These are phyloP conservation scores for Calycopis cecrops DNA, from an alignment of 1,140 invertebrate species.

Conservation along the genomic window DNA sequence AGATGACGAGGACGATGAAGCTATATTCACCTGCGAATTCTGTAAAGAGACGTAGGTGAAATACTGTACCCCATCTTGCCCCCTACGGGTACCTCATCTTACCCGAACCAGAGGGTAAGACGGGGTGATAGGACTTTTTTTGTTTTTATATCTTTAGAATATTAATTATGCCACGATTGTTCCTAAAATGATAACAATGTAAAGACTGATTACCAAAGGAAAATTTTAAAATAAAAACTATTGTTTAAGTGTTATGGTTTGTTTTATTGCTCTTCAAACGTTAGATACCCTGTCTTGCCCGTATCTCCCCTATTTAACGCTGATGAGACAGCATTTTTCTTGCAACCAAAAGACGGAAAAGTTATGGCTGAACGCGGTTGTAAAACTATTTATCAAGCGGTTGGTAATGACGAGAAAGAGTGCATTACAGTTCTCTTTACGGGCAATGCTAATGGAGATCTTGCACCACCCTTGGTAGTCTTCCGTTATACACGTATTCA, in stretches of 20 bases:
- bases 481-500: no score
- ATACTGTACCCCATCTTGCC: slow-evolving; percentile 8
- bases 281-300: slow-evolving; percentile 11
- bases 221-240: slow-evolving; percentile 2
- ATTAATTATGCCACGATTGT: background rate
- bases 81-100: slow-evolving; percentile 16
- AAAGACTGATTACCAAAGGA: slow-evolving; percentile 11
- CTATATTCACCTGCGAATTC: slow-evolving; percentile 18
- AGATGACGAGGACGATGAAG: slow-evolving; percentile 32
- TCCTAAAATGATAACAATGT: background rate
- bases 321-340: no score
- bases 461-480: no score
- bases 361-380: no score
- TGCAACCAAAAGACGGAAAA: no score
- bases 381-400: no score
- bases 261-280: slow-evolving; percentile 9
- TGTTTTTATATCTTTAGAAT: slow-evolving; percentile 5
- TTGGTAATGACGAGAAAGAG: no score
- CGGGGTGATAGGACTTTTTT: slow-evolving; percentile 10
- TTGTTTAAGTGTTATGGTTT: background rate
- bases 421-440: no score
- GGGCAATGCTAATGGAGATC: no score
- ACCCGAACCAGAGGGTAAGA: background rate
- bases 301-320: background rate
- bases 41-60: slow-evolving; percentile 16